Percentiles rank a stretch among this genome's conserved stretches.
Evolutionary conservation across 2,113 vertebrate species (phyloP).

Genomic region (Cisticola juncidis): DNA sequence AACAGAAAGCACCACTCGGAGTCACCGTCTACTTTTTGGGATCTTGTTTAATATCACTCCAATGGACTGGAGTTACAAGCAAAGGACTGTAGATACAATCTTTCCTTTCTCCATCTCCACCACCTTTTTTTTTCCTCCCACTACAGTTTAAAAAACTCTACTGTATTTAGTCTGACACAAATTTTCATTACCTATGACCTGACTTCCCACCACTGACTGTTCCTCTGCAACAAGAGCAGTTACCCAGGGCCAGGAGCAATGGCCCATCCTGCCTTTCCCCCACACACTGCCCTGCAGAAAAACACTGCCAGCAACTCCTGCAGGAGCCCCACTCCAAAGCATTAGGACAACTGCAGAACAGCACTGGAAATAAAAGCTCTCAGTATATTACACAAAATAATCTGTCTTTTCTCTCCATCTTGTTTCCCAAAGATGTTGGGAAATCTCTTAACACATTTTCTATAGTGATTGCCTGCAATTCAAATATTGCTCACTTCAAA

Average conservation of each 20-base stretch:
- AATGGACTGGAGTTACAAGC: background rate
- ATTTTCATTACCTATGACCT: background rate
- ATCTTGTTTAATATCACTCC: background rate
- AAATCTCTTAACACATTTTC: background rate
- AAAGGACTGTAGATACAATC: background rate
- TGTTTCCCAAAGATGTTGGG: background rate
- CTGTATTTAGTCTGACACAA: background rate
- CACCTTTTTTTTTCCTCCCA: background rate
- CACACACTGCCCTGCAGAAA: background rate
- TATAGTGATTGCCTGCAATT: background rate
- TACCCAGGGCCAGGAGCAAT: background rate
- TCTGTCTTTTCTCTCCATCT: background rate
- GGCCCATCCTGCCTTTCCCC: background rate
- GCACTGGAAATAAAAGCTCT: background rate
- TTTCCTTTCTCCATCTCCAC: background rate
- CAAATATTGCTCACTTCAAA: background rate
- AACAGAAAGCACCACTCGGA: background rate
- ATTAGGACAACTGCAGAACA: background rate
- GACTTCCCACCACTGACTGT: fast-evolving
- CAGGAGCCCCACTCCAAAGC: background rate
- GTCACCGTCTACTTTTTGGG: background rate
- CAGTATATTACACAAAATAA: background rate
- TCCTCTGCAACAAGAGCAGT: background rate
- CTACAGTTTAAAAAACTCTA: background rate
- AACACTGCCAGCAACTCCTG: background rate